Base-by-base conservation (phyloP, 2,888 invertebrate genomes). In the Balanococcus diminutus region DNA sequence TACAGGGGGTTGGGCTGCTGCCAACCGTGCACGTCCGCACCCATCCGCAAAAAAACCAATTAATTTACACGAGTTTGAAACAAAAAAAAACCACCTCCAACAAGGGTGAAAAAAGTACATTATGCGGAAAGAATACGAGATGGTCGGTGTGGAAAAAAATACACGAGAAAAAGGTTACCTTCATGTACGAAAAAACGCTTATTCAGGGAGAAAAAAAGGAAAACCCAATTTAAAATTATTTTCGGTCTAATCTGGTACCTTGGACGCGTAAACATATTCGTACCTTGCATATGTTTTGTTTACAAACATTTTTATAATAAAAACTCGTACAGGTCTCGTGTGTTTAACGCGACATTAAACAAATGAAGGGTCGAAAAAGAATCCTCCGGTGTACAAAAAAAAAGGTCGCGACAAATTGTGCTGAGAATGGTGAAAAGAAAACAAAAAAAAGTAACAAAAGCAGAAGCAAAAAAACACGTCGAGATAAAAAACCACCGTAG, bases 321-420 rank as follows among this genome's bases (percentile, higher is more conserved):
- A 25, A 28, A 67, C 28, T 28, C 28, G 22, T 28, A 25, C 61
- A 67, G 25, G 61, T 67, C 61, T 67, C 61, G 19, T 19, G 61
- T 67, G 61, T 67, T 67, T 67, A 51, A 67, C 28, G 61, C 61
- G 61, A 67, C 61, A 67, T 67, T 67, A 67, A 67, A 67, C 61
- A 67, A 67, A 67, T 11, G 61, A 67, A 67, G 61, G 61, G 61
- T 67, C 28, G 61, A 28, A 42, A 51, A 51, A 51, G 6, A 51
- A 51, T 51, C 51, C 51, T 67, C 28, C 28, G 11, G 61, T 67
- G 61, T 11, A 9, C 8, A 67, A 14, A 67, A 67, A 67, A 67
- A 51, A 51, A 51, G 51, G 51, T 51, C 19, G 8, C 3, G 19
- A 51, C 51, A 51, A 51, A 51, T 51, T 51, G 51, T 51, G 51